These are phyloP conservation scores for Pachypeltis micranthus DNA, from an alignment of 1,140 invertebrate genomes.

Conservation along the genomic window DNA sequence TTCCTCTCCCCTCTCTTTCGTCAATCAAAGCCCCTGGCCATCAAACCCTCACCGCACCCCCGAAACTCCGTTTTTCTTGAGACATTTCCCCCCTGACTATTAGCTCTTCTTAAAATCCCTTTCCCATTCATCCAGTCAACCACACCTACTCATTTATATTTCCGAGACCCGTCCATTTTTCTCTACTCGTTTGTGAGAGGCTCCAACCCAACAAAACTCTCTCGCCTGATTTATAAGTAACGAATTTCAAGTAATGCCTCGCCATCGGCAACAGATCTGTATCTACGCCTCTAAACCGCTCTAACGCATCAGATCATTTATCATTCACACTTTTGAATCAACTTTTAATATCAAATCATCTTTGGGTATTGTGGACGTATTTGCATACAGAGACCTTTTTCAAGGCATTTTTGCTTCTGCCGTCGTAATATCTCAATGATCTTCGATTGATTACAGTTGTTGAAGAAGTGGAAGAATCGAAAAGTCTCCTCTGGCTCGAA, in stretches of 20 bases:
- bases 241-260: slow-evolving; percentile 9
- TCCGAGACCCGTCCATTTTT: slow-evolving; percentile 1
- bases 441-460: neutral
- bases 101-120: neutral
- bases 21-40: too few species aligned
- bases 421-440: too few species aligned
- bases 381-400: slow-evolving; percentile 9
- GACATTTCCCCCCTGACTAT: too few species aligned
- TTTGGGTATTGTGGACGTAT: slow-evolving; percentile 4
- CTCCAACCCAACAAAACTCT: neutral
- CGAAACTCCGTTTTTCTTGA: neutral
- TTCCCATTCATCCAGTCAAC: neutral
- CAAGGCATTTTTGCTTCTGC: neutral
- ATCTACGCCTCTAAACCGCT: neutral
- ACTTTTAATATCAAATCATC: slow-evolving; percentile 10
- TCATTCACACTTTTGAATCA: slow-evolving; percentile 8
- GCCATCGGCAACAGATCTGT: slow-evolving; percentile 7
- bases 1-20: neutral
- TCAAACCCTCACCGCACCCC: too few species aligned
- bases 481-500: too few species aligned
- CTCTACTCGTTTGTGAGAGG: slow-evolving; percentile 7
- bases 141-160: slow-evolving; percentile 9
- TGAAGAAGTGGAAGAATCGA: neutral
- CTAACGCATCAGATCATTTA: slow-evolving; percentile 6
- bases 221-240: slow-evolving; percentile 3